Base-by-base conservation (phyloP, 2,113 vertebrate species). In the Sphaerodactylus townsendi region DNA sequence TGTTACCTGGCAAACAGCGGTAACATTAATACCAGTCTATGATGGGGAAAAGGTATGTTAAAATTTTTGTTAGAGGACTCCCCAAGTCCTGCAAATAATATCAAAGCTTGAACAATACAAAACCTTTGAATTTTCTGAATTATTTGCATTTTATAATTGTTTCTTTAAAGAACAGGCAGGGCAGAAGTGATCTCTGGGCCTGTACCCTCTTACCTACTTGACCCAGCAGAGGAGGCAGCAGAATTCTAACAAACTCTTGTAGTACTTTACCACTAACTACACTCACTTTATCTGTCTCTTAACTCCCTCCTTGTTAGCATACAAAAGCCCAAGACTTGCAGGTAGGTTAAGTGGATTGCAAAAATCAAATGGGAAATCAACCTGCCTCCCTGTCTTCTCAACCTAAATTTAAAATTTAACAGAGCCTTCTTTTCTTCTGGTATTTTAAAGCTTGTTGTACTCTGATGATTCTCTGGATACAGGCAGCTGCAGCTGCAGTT, bases 71-170 rank as follows among this genome's bases (percentile, higher is more conserved):
- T 89, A 72, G 77, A n/a, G 66, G 17, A 28, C 84, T 86, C 79
- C 74, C 25, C 9, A 0, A 87, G 81, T 82, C 88, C 81, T 82
- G 65, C 87, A 89, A 91, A 87, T 87, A 89, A 86, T 86, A 85
- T 25, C 82, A 83, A 70, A 92, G 87, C 87, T 78, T 83, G 41
- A 48, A 75, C 77, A 77, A 86, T 81, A 79, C 82, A 87, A 83
- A 87, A 84, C 66, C 48, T 75, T 81, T 65, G 10, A 81, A 69
- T 88, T 91, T 82, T 80, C 50, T 80, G 83, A 93, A 88, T n/a
- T 93, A 92, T 95, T 92, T 93, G 88, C 91, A 84, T 91, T 92
- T 92, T 89, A 85, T 93, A 95, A 94, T 93, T 92, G 81, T 93
- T 95, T 92, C 81, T 90, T 79, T 71, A 84, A 88, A 91, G 82